Conservation (phyloP, 1,140 invertebrate genomes). For the Anastrepha ludens region DNA sequence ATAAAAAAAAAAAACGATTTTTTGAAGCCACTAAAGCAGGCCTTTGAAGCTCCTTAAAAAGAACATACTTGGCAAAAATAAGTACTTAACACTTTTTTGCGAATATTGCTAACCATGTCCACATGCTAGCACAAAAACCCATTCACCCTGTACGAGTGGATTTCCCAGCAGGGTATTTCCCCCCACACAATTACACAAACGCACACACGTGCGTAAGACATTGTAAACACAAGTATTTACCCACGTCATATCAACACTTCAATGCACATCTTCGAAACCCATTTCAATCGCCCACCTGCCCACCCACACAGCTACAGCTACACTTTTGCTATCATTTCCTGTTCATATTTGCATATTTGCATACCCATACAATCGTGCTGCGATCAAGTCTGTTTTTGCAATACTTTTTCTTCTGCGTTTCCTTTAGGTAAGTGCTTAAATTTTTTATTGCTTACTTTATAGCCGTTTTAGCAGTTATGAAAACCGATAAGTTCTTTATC, state of each 20-base stretch:
- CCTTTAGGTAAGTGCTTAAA: conserved; percentile 10
- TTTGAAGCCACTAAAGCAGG: too few species aligned
- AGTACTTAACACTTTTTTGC: too few species aligned
- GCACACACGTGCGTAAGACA: too few species aligned
- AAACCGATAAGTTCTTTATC: conserved; percentile 27
- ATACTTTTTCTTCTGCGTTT: conserved; percentile 11
- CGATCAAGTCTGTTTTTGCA: background rate
- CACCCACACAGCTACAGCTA: background rate
- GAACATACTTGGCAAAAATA: too few species aligned
- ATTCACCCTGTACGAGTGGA: too few species aligned
- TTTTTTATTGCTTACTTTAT: conserved; percentile 32
- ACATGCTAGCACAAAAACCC: too few species aligned
- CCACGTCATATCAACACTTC: background rate
- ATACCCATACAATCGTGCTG: background rate
- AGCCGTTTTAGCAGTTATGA: conserved; percentile 18
- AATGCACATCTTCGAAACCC: background rate
- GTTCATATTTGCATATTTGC: background rate
- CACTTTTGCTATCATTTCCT: background rate
- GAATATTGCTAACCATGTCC: too few species aligned
- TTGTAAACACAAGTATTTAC: background rate
- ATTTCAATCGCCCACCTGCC: background rate
- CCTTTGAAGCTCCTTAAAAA: too few species aligned
- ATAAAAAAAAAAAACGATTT: too few species aligned
- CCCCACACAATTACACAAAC: too few species aligned
- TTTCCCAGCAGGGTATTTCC: too few species aligned